A percentile compares a stretch with the other conserved stretches of the same genome.
These are phyloP conservation scores for Coregonus clupeaformis DNA, from an alignment of 2,113 vertebrate species.

Conservation along the genomic window DNA sequence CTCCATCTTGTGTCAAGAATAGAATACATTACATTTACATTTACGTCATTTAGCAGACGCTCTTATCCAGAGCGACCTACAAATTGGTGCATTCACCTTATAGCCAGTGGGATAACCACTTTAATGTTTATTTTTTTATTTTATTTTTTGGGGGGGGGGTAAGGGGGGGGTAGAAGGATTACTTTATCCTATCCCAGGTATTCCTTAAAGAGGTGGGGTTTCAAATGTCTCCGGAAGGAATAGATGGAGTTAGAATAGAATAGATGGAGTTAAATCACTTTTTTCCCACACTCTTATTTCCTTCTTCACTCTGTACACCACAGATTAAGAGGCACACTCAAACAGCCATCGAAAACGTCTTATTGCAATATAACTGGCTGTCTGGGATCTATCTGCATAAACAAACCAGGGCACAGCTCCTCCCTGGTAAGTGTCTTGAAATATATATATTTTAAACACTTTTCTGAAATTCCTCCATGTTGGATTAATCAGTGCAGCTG, in stretches of 20 bases:
- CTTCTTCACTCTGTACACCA: slow-evolving; percentile 35
- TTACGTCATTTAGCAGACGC: too few relatives aligned
- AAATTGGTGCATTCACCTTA: too few relatives aligned
- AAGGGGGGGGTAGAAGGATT: too few relatives aligned
- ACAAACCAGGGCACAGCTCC: slow-evolving; percentile 63
- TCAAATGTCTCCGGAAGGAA: too few relatives aligned
- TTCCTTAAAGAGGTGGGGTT: too few relatives aligned
- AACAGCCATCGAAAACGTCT: slow-evolving; percentile 63
- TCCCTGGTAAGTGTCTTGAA: slow-evolving; percentile 65
- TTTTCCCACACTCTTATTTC: slow-evolving; percentile 54
- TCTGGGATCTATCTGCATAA: slow-evolving; percentile 64
- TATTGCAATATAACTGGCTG: slow-evolving; percentile 64
- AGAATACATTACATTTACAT: too few relatives aligned
- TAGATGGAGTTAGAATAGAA: too few relatives aligned
- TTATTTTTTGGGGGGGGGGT: too few relatives aligned
- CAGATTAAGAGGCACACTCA: slow-evolving; percentile 69
- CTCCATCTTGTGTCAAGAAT: slow-evolving; percentile 45
- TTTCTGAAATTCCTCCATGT: slow-evolving; percentile 71
- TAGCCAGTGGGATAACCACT: too few relatives aligned
- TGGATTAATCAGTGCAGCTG: slow-evolving; percentile 76
- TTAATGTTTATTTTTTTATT: too few relatives aligned
- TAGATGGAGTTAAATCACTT: slow-evolving; percentile 61
- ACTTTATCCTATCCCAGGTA: too few relatives aligned
- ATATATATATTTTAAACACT: slow-evolving; percentile 70
- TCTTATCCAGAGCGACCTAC: too few relatives aligned